Conservation (phyloP, 2,113 vertebrate species). For the Lycaon pictus region DNA sequence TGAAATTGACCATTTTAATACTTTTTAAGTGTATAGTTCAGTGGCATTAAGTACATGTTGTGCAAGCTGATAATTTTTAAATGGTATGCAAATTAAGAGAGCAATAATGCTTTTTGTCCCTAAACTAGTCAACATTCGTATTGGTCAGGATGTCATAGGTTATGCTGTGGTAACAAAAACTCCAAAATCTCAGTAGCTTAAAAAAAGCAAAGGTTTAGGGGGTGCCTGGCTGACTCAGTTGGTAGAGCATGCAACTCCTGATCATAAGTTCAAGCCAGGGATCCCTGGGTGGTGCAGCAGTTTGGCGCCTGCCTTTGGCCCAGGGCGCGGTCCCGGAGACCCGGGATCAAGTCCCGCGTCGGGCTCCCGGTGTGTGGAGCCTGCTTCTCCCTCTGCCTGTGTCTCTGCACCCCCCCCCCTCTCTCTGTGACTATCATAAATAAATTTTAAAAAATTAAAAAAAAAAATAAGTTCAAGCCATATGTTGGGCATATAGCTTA, state of each 20-base stretch:
- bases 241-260: neutral
- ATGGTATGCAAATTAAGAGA: neutral
- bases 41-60: neutral
- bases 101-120: neutral
- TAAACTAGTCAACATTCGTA: neutral
- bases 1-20: neutral
- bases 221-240: neutral
- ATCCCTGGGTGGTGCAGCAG: no score
- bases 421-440: no score
- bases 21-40: neutral
- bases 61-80: neutral
- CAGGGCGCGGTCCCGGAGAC: no score
- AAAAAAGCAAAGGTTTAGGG: neutral
- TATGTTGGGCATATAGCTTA: neutral
- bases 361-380: no score
- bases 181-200: neutral
- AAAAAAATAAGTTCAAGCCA: neutral
- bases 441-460: no score
- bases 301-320: no score
- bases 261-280: neutral
- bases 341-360: no score
- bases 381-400: no score
- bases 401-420: no score
- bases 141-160: neutral
- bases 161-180: neutral